Base-by-base conservation (phyloP, 2,113 vertebrate species). In the Albula goreensis region DNA sequence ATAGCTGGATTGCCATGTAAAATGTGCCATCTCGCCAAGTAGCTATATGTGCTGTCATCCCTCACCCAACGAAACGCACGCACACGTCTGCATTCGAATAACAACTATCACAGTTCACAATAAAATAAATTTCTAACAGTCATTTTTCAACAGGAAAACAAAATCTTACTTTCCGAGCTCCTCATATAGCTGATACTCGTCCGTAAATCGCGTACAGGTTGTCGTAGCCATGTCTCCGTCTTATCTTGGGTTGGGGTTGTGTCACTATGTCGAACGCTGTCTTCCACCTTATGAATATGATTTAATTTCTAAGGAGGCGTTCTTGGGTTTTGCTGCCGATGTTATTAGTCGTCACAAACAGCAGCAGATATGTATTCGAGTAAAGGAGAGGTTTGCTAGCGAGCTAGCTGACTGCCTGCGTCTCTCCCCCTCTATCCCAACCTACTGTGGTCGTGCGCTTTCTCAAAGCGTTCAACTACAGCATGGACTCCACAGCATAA, bases 121-220 rank as follows among this genome's bases (percentile, higher is more conserved):
- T 48, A 49, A 79, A 49, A 79, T 50, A 17, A 10, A 79, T 5
- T 50, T 31, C 78, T 79, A 79, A 48, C 74, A 17, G 70, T 74
- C 70, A 31, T 22, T 9, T 31, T 74, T n/a, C 10, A 31, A 22
- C 22, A 31, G 57, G 7, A n/a, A 9, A 31, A 9, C 31, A 81
- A 5, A 84, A 25, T 11, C 97, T 97, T 96, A 98, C 97, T 98
- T 98, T 91, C 97, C 97, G 93, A 98, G 97, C 94, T 98, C 97
- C 94, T 98, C 97, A 91, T 98, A 98, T 5, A 98, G 97, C 96
- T 98, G 97, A 91, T 95, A 98, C 85, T 98, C 97, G 93, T 98
- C 97, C 80, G 97, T 98, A 93, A 98, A 98, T 90, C 97, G 96
- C 90, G 97, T 98, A 91, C 97, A 98, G 95, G 97, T 97, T 93